Evolutionary conservation across 2,113 vertebrate genomes (phyloP).

Genomic region (Engystomops pustulosus): DNA sequence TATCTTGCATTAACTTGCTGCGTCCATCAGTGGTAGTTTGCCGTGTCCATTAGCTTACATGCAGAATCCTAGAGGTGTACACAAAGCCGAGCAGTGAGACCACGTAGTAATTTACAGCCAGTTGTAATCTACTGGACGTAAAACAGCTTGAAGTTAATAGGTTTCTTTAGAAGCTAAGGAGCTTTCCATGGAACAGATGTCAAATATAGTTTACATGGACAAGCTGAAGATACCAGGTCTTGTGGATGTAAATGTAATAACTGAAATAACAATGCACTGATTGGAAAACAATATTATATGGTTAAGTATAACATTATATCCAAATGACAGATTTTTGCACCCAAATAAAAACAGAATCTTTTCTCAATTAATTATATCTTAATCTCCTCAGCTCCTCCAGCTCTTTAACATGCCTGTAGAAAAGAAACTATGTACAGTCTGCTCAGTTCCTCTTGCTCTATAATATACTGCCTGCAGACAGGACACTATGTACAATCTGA

Average conservation of each 20-base stretch:
- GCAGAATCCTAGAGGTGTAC: background rate
- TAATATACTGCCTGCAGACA: too few relatives aligned
- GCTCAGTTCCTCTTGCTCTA: too few relatives aligned
- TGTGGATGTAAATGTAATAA: background rate
- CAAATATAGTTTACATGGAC: background rate
- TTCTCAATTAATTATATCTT: too few relatives aligned
- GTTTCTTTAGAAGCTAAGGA: background rate
- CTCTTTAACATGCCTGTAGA: too few relatives aligned
- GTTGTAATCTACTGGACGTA: background rate
- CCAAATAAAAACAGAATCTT: too few relatives aligned
- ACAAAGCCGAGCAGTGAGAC: background rate
- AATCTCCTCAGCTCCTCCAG: too few relatives aligned
- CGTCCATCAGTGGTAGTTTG: background rate
- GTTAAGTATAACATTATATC: too few relatives aligned
- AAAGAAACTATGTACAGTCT: too few relatives aligned
- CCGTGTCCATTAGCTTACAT: background rate
- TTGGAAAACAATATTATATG: background rate
- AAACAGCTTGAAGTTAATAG: constrained; percentile 28
- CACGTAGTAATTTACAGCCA: background rate
- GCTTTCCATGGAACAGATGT: background rate
- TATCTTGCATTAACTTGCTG: background rate
- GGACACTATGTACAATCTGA: too few relatives aligned
- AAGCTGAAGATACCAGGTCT: background rate
- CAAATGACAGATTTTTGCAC: too few relatives aligned
- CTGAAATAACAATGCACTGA: background rate